Evolutionary conservation across 1,140 invertebrate genomes (phyloP).

Genomic region (Papilio dardanus): DNA sequence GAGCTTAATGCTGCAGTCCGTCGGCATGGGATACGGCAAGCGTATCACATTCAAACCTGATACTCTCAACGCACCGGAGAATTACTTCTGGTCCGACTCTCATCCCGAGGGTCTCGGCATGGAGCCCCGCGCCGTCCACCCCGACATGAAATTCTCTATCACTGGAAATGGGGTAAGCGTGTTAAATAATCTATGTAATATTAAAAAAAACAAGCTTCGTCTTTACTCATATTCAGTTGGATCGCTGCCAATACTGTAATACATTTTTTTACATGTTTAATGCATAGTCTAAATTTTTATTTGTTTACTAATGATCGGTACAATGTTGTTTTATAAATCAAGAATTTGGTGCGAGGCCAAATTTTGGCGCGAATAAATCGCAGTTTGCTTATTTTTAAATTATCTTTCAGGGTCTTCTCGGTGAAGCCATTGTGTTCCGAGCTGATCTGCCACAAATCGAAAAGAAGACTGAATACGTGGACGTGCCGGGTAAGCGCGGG

Average conservation of each 20-base stretch:
- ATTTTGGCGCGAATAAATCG: conserved; percentile 43
- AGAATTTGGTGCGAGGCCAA: conserved; percentile 52
- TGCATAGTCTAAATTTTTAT: conserved; percentile 28
- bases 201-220: background rate
- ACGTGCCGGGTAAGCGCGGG: conserved; percentile 76
- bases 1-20: conserved; percentile 84
- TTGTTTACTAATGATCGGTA: conserved; percentile 40
- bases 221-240: background rate
- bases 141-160: conserved; percentile 86
- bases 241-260: conserved; percentile 21
- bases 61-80: conserved; percentile 85
- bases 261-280: conserved; percentile 6
- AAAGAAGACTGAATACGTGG: conserved; percentile 84
- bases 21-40: conserved; percentile 90
- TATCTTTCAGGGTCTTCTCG: conserved; percentile 79
- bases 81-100: conserved; percentile 91
- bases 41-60: conserved; percentile 88
- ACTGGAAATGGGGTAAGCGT: conserved; percentile 80
- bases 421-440: conserved; percentile 85
- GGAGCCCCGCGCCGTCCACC: conserved; percentile 85
- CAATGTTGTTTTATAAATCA: conserved; percentile 32
- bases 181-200: conserved; percentile 22
- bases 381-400: conserved; percentile 40
- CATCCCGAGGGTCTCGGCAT: conserved; percentile 88
- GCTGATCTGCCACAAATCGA: conserved; percentile 85